Base-by-base conservation (phyloP, 2,888 invertebrate genomes). In the Drosophila kokeensis region DNA sequence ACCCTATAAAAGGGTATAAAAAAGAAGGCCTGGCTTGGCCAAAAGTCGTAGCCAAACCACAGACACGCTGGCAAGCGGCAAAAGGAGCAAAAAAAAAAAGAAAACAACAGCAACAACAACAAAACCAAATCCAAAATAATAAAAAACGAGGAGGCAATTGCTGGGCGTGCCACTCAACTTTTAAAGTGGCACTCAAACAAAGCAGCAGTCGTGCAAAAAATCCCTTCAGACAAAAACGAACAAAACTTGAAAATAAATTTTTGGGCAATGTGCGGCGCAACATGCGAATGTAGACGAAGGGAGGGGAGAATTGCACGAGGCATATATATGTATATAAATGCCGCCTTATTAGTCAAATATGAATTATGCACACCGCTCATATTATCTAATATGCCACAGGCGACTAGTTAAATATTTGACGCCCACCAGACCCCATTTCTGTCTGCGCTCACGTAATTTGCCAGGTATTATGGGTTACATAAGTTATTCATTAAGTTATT, bases 401-500 rank as follows among this genome's bases (percentile, higher is more conserved):
- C 76, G 72, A 73, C 81, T 72, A 71, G 71, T 81, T 88, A 79
- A 88, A 88, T 85, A 86, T 85, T 83, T 84, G 72, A 87, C 64
- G 64, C 60, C 57, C 57, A 42, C 49, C 53, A 45, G 8, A 45
- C 36, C 24, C 30, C 49, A 13, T 15, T 18, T 36, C 30, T 21
- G 70, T 27, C 53, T 59, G 52, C 52, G 40, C 54, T 66, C 81
- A 77, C 69, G 78, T 80, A 71, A 76, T 71, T 80, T 71, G 64
- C 66, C 76, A 67, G 81, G 76, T 64, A 80, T 76, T 80, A 78
- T 76, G 76, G 72, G 77, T 76, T 75, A 78, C 71, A 81, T 83
- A 76, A 76, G 58, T 83, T 82, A 82, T 82, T 83, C 84, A 86
- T 82, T 87, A 84, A 82, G 89, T 87, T 89, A 89, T 89, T 87